A percentile compares a stretch with the other conserved stretches of the same genome.
phyloP scores from a whole-genome alignment of 2,797 vertebrate genomes.

The Periophthalmus magnuspinnatus region DNA sequence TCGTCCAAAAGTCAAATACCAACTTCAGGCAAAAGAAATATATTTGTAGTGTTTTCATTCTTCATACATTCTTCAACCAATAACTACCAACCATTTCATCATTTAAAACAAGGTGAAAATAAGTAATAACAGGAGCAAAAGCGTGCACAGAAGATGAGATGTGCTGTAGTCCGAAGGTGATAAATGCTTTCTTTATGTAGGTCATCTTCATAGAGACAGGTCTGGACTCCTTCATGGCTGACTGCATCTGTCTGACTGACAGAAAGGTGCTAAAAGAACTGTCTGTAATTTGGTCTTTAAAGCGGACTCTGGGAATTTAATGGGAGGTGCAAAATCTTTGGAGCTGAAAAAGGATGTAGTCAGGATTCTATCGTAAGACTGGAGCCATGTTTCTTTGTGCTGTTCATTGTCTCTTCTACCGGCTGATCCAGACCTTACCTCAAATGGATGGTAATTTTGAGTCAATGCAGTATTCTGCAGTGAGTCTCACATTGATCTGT shows the following conservation, averaged over 20 bases:
- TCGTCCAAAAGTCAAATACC: background rate
- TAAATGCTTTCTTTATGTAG: conserved; percentile 45
- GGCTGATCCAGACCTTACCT: conserved; percentile 33
- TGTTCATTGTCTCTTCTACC: conserved; percentile 50
- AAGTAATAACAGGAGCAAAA: conserved; percentile 29
- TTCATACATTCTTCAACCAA: background rate
- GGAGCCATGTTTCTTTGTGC: conserved; percentile 55
- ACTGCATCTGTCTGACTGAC: conserved; percentile 50
- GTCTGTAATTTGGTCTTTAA: conserved; percentile 53
- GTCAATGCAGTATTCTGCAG: conserved; percentile 39
- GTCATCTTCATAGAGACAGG: conserved; percentile 36
- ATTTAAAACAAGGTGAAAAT: conserved; percentile 16
- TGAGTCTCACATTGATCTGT: conserved; percentile 66
- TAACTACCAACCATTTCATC: background rate
- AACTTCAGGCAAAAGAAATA: background rate
- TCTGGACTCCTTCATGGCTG: conserved; percentile 33
- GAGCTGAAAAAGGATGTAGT: conserved; percentile 50
- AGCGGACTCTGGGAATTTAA: conserved; percentile 52
- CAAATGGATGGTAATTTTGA: conserved; percentile 60
- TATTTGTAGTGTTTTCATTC: background rate
- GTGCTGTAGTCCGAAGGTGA: conserved; percentile 33
- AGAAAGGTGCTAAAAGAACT: conserved; percentile 43
- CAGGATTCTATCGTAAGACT: conserved; percentile 45
- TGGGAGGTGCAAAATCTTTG: conserved; percentile 35
- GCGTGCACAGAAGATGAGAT: conserved; percentile 6